Evolutionary conservation across 2,888 invertebrate species (phyloP).

Genomic region (Euplexia lucipara): DNA sequence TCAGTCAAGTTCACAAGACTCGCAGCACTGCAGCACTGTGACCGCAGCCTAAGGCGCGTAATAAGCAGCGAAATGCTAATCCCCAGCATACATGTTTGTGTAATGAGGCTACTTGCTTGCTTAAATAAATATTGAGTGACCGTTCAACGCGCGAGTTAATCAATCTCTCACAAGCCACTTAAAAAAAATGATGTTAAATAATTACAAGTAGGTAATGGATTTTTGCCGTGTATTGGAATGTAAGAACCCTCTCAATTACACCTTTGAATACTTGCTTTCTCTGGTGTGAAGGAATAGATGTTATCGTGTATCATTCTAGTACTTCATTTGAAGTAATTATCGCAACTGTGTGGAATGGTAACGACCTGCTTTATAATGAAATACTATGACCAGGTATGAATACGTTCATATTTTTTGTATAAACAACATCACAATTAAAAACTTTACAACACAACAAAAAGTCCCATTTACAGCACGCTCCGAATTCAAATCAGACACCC

Average conservation of each 20-base stretch:
- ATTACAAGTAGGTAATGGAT: conserved; percentile 48
- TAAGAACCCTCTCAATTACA: conserved; percentile 50
- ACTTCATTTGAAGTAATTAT: background rate
- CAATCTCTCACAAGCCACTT: conserved; percentile 56
- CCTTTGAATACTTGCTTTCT: conserved; percentile 31
- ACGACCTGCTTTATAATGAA: background rate
- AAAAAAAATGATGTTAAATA: conserved; percentile 51
- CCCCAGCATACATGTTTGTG: conserved; percentile 67
- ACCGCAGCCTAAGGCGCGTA: conserved; percentile 56
- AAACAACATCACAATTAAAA: conserved; percentile 54
- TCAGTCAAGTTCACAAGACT: background rate
- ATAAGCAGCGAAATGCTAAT: conserved; percentile 68
- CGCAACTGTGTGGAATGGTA: background rate
- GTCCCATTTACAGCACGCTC: conserved; percentile 77
- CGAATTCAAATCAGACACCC: conserved; percentile 88
- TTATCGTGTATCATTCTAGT: conserved; percentile 30
- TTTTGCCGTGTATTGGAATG: conserved; percentile 24
- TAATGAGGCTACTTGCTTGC: conserved; percentile 65
- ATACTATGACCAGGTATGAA: background rate
- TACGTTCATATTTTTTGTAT: conserved; percentile 19
- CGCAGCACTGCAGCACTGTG: background rate
- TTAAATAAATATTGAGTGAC: conserved; percentile 69
- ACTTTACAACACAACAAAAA: conserved; percentile 69
- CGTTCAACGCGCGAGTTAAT: conserved; percentile 59
- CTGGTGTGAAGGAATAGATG: conserved; percentile 31